Base-by-base conservation (phyloP, 2,888 invertebrate genomes). In the Chironomus riparius region DNA sequence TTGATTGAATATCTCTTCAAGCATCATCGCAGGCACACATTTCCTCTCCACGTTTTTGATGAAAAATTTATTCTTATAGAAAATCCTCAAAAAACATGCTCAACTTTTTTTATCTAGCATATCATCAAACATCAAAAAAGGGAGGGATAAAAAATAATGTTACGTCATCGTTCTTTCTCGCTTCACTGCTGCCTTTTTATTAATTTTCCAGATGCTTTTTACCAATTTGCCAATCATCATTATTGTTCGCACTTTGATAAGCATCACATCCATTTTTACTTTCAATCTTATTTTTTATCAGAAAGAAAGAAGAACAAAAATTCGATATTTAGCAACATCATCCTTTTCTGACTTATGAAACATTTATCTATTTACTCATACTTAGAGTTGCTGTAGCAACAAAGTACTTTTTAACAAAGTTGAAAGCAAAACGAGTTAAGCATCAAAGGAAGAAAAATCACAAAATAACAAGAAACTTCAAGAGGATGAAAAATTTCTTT, bases 161-260 rank as follows among this genome's bases (percentile, higher is more conserved):
- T 70, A 15, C 28, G 70, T 50, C 18, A 21, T 50, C 13, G 22
- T 50, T 70, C 50, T 18, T 38, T 70, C 56, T 47, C 6, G 50
- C 70, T 48, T 15, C 22, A 13, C 21, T 70, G 13, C 4, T 18
- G 56, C n/a, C 18, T n/a, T 65, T 5, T 38, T 61, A 72, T 72
- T 70, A 70, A 61, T 72, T 72, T 56, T 72, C 72, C 72, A 72
- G 72, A 72, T 72, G 72, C 72, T 72, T 72, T 72, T 61, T 62
- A 24, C 15, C 72, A 72, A 72, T 72, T 72, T 72, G 62, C 72
- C 50, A 72, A 56, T 72, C 72, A 72, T 72, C 72, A 62, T 72
- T 50, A n/a, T 15, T 22, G 24, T 56, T 56, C 71, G 22, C 71
- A 71, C 47, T 47, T 22, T 22, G 56, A 50, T n/a, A 71, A 71